Conservation (phyloP, 2,113 vertebrate species). For the Ornithorhynchus anatinus region DNA sequence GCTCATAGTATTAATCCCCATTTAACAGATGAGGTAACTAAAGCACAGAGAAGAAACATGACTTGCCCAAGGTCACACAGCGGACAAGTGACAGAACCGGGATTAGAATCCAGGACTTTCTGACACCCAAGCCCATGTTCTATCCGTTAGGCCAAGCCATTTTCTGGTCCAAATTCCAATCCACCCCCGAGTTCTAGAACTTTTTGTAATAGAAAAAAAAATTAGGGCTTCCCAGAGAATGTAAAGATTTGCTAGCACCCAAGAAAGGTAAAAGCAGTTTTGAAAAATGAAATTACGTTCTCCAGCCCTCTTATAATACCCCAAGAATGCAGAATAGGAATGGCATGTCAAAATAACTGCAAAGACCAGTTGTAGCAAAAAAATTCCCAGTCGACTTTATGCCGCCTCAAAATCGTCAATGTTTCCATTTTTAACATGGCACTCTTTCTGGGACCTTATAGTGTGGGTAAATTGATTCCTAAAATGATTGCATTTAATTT, state of each 20-base stretch:
- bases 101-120: too few species aligned
- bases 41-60: too few species aligned
- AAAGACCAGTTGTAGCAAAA: neutral
- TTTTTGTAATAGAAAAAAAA: too few species aligned
- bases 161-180: too few species aligned
- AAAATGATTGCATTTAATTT: neutral
- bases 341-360: neutral
- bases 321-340: neutral
- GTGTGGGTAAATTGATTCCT: neutral
- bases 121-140: too few species aligned
- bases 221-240: neutral
- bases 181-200: too few species aligned
- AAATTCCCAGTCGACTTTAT: neutral
- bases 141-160: too few species aligned
- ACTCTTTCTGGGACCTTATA: neutral
- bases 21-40: too few species aligned
- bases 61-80: too few species aligned
- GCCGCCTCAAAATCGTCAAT: neutral
- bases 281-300: neutral
- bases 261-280: neutral
- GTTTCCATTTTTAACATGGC: constrained; percentile 5
- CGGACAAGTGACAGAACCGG: too few species aligned
- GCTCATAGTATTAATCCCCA: too few species aligned
- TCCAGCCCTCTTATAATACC: neutral
- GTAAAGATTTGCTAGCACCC: neutral